Evolutionary conservation across 1,140 invertebrate genomes (phyloP).

Genomic region (Zaprionus capensis): DNA sequence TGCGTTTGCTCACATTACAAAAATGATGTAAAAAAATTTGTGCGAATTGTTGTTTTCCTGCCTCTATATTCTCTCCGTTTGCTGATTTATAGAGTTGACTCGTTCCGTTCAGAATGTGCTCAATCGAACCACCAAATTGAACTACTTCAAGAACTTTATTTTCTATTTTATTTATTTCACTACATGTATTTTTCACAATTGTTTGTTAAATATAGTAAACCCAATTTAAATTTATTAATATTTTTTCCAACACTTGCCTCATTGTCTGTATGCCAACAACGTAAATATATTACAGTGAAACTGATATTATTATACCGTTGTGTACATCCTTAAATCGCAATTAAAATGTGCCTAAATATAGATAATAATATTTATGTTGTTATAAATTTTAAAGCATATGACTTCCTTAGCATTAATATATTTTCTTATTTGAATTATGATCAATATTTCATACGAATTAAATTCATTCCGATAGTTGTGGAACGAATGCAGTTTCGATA

Average conservation of each 20-base stretch:
- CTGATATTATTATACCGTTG: neutral
- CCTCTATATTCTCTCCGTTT: conserved; percentile 40
- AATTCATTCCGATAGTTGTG: conserved; percentile 14
- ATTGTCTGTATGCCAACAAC: no score
- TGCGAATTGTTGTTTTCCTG: conserved; percentile 43
- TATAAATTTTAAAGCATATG: neutral
- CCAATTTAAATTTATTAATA: neutral
- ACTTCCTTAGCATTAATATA: neutral
- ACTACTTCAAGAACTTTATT: neutral
- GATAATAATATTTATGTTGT: neutral
- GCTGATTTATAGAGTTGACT: conserved; percentile 20
- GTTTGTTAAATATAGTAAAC: neutral
- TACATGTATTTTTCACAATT: neutral
- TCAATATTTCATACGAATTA: neutral
- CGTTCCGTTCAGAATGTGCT: neutral
- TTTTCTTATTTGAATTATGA: conserved; percentile 13
- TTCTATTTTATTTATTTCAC: neutral
- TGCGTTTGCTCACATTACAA: conserved; percentile 33
- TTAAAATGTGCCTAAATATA: neutral
- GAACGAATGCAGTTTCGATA: conserved; percentile 16
- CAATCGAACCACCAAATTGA: neutral
- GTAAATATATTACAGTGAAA: neutral
- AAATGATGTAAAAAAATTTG: conserved; percentile 43
- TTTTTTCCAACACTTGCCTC: neutral
- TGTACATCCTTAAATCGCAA: neutral